phyloP scores from a whole-genome alignment of 2,888 invertebrate genomes.

The Orchesella flavescens region DNA sequence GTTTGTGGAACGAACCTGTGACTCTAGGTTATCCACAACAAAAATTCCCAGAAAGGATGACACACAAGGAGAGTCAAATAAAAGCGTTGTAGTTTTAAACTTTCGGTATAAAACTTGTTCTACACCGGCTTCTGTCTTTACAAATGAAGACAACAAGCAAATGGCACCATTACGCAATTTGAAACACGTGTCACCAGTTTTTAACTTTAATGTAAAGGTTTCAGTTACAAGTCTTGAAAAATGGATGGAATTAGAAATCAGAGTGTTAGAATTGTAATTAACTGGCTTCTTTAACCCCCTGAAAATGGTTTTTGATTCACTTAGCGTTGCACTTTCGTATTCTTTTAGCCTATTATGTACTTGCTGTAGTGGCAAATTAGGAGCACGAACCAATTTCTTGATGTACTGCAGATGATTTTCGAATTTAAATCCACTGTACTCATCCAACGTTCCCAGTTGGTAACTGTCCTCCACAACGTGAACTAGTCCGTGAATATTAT shows the following conservation, averaged over 20 bases:
- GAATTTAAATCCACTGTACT: constrained; percentile 32
- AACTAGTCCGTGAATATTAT: constrained; percentile 40
- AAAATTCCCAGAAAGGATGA: neutral
- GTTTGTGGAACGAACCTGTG: too few relatives aligned
- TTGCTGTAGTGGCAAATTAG: constrained; percentile 18
- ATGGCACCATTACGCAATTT: neutral
- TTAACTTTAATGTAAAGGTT: neutral
- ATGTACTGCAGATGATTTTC: constrained; percentile 35
- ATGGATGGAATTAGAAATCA: neutral
- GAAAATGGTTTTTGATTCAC: neutral
- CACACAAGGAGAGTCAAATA: neutral
- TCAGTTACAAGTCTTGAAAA: neutral
- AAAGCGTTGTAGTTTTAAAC: neutral
- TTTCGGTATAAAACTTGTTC: neutral
- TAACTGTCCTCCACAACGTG: constrained; percentile 22
- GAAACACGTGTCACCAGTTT: neutral
- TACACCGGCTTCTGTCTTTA: neutral
- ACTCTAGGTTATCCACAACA: neutral
- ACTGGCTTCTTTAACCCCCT: neutral
- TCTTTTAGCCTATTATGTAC: neutral
- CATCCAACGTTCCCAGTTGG: constrained; percentile 25
- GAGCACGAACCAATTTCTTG: constrained; percentile 8
- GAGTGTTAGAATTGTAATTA: neutral
- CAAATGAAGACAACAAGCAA: neutral
- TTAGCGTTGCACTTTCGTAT: neutral